These are phyloP conservation scores for Bucco capensis DNA, from an alignment of 2,113 vertebrate species.

Conservation along the genomic window DNA sequence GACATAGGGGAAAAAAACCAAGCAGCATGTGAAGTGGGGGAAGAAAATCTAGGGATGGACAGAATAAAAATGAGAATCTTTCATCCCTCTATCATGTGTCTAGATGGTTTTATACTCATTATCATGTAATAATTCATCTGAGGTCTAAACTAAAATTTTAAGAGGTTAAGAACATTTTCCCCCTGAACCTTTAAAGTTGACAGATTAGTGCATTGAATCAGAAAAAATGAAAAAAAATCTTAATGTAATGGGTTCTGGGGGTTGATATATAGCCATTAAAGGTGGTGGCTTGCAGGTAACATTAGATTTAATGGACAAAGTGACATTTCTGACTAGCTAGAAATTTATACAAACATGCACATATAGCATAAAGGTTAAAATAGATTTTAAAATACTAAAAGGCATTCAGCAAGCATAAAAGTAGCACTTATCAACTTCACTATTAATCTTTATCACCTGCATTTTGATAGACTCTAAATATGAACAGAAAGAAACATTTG, in stretches of 20 bases:
- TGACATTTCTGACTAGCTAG: neutral
- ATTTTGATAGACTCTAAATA: neutral
- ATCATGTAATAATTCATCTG: neutral
- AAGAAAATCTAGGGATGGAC: neutral
- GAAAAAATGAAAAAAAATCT: neutral
- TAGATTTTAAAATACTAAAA: neutral
- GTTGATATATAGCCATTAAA: neutral
- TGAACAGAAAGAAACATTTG: neutral
- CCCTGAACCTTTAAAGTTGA: neutral
- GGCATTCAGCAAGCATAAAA: neutral
- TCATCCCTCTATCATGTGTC: neutral
- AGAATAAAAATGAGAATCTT: neutral
- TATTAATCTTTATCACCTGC: neutral
- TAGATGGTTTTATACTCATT: neutral
- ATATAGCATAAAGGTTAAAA: neutral
- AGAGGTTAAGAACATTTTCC: neutral
- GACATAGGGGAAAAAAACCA: fast-evolving
- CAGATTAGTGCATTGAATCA: neutral
- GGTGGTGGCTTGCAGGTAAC: neutral
- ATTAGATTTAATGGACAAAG: neutral
- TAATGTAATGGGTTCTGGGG: neutral
- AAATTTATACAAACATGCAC: neutral
- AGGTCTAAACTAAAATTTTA: neutral
- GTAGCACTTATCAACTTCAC: neutral
- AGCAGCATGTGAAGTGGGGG: fast-evolving